Conservation (phyloP, 2,113 vertebrate species). For the Phaethornis superciliosus region DNA sequence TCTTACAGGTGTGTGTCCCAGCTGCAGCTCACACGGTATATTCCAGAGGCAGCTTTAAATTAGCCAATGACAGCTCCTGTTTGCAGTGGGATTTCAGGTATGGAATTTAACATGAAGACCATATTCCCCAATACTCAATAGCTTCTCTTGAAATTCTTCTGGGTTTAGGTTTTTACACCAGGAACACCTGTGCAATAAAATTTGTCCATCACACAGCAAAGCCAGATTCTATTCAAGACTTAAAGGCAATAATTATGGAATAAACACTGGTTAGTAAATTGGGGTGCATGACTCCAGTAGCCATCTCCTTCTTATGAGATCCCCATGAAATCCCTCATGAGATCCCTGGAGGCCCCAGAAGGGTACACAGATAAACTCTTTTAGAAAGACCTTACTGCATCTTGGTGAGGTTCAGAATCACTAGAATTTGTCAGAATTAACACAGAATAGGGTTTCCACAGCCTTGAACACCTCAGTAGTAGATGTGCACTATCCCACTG, state of each 20-base stretch:
- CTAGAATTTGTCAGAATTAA: neutral
- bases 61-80: neutral
- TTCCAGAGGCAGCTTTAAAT: neutral
- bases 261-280: neutral
- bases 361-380: neutral
- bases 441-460: neutral
- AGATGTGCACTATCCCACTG: too few relatives aligned
- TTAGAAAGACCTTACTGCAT: neutral
- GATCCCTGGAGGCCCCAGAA: neutral
- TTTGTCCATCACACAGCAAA: neutral
- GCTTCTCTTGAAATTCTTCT: neutral
- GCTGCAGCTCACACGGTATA: neutral
- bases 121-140: neutral
- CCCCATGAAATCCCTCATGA: too few relatives aligned
- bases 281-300: neutral
- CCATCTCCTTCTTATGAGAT: neutral
- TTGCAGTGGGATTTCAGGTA: neutral
- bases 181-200: neutral
- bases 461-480: neutral
- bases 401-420: neutral
- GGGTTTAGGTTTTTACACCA: neutral
- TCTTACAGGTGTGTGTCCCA: neutral
- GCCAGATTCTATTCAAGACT: neutral
- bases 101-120: neutral
- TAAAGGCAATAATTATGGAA: neutral